Percentiles rank a stretch among this genome's conserved stretches.
These are phyloP conservation scores for Drosophila teissieri DNA, from an alignment of 1,140 invertebrate genomes.

Conservation along the genomic window DNA sequence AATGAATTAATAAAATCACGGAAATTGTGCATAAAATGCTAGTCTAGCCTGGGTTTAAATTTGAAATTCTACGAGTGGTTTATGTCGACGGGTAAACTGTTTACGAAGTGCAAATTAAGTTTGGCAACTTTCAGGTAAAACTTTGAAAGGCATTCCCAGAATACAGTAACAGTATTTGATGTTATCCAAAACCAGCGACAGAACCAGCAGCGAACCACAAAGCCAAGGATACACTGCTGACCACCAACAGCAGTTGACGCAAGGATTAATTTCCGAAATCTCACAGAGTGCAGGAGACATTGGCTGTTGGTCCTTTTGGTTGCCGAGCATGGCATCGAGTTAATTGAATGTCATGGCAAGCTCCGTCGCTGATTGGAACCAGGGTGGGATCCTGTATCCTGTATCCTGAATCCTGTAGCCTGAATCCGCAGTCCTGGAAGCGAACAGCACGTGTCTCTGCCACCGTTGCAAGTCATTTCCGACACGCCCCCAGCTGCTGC, in stretches of 20 bases:
- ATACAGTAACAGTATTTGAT: neutral
- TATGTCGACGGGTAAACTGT: too few relatives aligned
- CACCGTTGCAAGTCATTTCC: constrained; percentile 48
- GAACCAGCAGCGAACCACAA: neutral
- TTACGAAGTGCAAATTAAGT: neutral
- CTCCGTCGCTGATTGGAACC: constrained; percentile 24
- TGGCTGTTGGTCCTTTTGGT: constrained; percentile 36
- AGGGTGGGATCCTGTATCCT: neutral
- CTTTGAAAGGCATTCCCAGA: neutral
- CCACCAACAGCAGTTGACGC: neutral
- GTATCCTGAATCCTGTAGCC: too few relatives aligned
- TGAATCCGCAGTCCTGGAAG: neutral
- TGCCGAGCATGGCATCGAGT: constrained; percentile 41
- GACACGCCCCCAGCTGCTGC: constrained; percentile 11
- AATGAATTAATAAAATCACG: too few relatives aligned
- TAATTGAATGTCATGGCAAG: constrained; percentile 68
- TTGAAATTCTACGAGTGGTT: neutral
- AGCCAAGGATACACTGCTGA: neutral
- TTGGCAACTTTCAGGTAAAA: neutral
- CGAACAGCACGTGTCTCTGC: neutral
- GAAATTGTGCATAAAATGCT: too few relatives aligned
- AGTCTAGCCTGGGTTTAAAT: neutral
- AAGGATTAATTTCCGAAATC: constrained; percentile 33
- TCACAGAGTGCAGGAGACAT: constrained; percentile 52
- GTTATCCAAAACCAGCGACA: neutral